These are phyloP conservation scores for Phasianus colchicus DNA, from an alignment of 2,113 vertebrate species.

Conservation along the genomic window DNA sequence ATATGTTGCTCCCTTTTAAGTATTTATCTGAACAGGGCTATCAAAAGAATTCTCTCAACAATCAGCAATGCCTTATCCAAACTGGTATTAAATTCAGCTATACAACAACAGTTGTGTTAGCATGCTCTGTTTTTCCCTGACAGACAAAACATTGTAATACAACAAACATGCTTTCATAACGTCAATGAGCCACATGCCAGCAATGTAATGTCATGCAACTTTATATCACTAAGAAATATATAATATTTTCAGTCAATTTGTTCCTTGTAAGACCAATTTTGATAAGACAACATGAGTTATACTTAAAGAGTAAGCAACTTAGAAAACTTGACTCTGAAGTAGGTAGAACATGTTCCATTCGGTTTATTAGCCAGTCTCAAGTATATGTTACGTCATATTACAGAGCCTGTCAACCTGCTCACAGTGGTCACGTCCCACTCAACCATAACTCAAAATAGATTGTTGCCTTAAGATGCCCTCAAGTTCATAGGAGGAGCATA, in stretches of 20 bases:
- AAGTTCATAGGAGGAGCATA: background rate
- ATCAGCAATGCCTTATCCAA: background rate
- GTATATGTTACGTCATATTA: background rate
- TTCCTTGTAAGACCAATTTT: background rate
- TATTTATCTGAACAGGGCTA: background rate
- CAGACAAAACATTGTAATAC: background rate
- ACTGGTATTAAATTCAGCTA: background rate
- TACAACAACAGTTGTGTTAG: background rate
- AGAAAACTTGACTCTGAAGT: background rate
- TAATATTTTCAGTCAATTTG: background rate
- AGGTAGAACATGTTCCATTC: background rate
- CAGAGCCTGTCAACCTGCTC: background rate
- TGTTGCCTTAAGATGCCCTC: background rate
- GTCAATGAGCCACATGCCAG: fast-evolving
- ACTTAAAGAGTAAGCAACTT: background rate
- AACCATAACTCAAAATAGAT: background rate
- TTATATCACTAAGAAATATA: background rate
- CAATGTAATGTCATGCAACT: background rate
- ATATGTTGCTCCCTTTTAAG: background rate
- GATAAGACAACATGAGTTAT: background rate
- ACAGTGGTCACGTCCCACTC: background rate
- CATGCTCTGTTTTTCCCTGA: background rate
- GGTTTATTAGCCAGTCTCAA: background rate
- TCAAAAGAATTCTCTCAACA: background rate
- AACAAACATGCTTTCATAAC: background rate